Conservation (phyloP, 2,797 vertebrate species). For the Gymnoscopelus microlampas region DNA sequence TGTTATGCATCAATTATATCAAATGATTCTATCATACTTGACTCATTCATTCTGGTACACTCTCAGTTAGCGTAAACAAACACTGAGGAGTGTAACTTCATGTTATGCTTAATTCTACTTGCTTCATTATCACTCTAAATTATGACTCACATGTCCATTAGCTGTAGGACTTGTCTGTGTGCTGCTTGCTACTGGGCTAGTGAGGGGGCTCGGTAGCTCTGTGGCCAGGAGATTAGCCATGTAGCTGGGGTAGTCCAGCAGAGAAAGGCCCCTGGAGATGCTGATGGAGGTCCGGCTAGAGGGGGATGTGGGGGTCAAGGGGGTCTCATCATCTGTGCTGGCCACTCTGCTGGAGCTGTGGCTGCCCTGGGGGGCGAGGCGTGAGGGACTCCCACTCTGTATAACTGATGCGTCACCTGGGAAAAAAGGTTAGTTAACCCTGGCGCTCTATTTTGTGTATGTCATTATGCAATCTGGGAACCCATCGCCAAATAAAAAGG, state of each 20-base stretch:
- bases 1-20: too few relatives aligned
- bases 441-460: too few relatives aligned
- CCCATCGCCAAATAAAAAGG: too few relatives aligned
- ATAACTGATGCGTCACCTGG: conserved; percentile 58
- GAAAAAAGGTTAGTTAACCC: conserved; percentile 9
- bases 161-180: conserved; percentile 76
- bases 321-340: conserved; percentile 79
- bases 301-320: conserved; percentile 32
- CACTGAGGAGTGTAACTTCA: too few relatives aligned
- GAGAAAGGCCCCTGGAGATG: conserved; percentile 63
- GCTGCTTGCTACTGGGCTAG: conserved; percentile 75
- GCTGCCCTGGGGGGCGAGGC: conserved; percentile 49
- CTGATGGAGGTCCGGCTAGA: conserved; percentile 44
- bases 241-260: conserved; percentile 84
- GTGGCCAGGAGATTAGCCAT: conserved; percentile 81
- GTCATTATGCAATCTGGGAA: too few relatives aligned
- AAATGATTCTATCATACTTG: too few relatives aligned
- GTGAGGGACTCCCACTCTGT: conserved; percentile 24
- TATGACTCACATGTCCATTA: conserved; percentile 59
- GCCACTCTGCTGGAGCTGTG: conserved; percentile 68
- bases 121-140: background rate
- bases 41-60: too few relatives aligned
- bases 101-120: conserved; percentile 2
- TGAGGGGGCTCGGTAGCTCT: conserved; percentile 55
- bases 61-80: too few relatives aligned